Conservation (phyloP, 2,113 vertebrate genomes). For the Anhinga rufa region DNA sequence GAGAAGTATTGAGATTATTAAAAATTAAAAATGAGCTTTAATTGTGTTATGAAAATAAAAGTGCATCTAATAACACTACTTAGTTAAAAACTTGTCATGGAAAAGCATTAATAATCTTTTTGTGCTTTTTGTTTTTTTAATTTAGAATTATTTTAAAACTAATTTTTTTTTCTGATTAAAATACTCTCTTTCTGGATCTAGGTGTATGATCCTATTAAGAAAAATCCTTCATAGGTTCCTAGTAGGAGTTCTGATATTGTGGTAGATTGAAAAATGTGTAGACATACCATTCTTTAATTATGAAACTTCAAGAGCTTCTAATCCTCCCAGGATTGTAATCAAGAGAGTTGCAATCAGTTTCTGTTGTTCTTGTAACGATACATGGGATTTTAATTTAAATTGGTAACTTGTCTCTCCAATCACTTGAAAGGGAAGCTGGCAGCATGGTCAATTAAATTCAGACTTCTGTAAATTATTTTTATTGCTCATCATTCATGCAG, state of each 20-base stretch:
- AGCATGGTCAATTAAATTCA: conserved; percentile 10
- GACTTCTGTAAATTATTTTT: conserved; percentile 29
- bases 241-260: neutral
- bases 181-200: neutral
- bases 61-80: neutral
- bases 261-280: neutral
- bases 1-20: neutral
- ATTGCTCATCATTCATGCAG: conserved; percentile 14
- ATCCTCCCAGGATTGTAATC: neutral
- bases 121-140: neutral
- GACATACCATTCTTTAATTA: neutral
- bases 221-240: neutral
- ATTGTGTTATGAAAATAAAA: neutral
- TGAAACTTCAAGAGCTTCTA: neutral
- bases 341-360: neutral
- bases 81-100: neutral
- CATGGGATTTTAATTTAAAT: conserved; percentile 3
- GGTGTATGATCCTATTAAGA: neutral
- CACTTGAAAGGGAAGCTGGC: neutral
- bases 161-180: neutral
- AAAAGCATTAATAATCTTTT: neutral
- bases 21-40: neutral
- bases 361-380: conserved; percentile 1
- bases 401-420: neutral
- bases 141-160: neutral